These are phyloP conservation scores for Ranitomeya imitator DNA, from an alignment of 2,113 vertebrate genomes.

Conservation along the genomic window DNA sequence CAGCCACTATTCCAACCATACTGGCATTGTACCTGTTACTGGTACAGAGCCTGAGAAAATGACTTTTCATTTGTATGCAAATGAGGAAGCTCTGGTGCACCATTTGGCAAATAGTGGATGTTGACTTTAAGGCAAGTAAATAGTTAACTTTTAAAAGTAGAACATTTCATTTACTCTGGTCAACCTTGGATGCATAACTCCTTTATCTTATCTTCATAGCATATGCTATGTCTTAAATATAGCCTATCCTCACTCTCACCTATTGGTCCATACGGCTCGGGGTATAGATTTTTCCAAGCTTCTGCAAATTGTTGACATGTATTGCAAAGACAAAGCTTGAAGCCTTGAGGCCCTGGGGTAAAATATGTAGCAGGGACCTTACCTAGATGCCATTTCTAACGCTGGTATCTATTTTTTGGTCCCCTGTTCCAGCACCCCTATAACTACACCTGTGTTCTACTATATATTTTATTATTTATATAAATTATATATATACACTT, in stretches of 20 bases:
- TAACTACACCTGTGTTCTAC: not conserved
- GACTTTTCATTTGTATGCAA: too few species aligned
- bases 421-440: not conserved
- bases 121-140: not conserved
- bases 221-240: slow-evolving; percentile 36
- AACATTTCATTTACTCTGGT: not conserved
- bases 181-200: not conserved
- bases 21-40: too few species aligned
- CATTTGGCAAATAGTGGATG: not conserved
- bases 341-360: not conserved
- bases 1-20: too few species aligned
- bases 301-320: not conserved
- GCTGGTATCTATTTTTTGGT: not conserved
- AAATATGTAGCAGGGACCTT: not conserved
- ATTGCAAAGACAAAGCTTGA: not conserved
- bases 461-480: not conserved
- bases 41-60: too few species aligned
- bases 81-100: too few species aligned
- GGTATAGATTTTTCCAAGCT: not conserved
- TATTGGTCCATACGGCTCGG: not conserved
- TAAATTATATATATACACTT: not conserved
- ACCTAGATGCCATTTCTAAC: not conserved
- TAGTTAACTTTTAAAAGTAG: not conserved
- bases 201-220: slow-evolving; percentile 40
- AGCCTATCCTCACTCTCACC: not conserved